phyloP scores from a whole-genome alignment of 2,797 vertebrate species.

The Poeciliopsis presidionis region DNA sequence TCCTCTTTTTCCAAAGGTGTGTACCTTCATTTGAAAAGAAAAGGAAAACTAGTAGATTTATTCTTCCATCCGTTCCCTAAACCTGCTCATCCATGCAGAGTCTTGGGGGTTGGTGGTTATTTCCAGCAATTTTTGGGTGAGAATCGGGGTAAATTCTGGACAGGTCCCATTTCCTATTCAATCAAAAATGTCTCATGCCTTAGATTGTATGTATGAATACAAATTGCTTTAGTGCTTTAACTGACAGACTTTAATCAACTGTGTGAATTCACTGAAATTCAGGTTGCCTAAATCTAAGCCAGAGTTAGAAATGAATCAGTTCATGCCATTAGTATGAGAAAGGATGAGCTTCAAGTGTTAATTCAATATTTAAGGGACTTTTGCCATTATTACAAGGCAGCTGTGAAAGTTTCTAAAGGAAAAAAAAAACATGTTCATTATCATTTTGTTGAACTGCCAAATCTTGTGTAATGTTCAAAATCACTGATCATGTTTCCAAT shows the following conservation, averaged over 20 bases:
- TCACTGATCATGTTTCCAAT: not conserved
- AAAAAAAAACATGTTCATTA: not conserved
- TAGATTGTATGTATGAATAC: not conserved
- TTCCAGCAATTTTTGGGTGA: not conserved
- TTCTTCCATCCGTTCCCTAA: not conserved
- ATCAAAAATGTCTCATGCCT: constrained; percentile 1
- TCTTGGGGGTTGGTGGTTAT: not conserved
- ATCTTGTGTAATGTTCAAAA: not conserved
- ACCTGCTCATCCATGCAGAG: not conserved
- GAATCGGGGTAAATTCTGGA: not conserved
- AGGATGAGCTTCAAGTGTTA: not conserved
- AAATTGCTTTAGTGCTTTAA: not conserved
- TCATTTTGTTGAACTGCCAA: not conserved
- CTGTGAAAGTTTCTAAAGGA: not conserved
- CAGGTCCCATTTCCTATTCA: not conserved
- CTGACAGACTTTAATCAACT: not conserved
- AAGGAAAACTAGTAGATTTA: not conserved
- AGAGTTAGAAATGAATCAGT: not conserved
- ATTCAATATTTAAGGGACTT: not conserved
- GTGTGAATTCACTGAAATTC: not conserved
- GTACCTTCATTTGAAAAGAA: not conserved
- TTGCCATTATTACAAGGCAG: not conserved
- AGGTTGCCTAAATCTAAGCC: not conserved
- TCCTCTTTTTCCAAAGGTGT: not conserved
- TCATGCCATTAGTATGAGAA: not conserved